Evolutionary conservation across 2,113 vertebrate species (phyloP), one percentile per base, ranked within the genome.

Genomic region (Polyodon spathula): DNA sequence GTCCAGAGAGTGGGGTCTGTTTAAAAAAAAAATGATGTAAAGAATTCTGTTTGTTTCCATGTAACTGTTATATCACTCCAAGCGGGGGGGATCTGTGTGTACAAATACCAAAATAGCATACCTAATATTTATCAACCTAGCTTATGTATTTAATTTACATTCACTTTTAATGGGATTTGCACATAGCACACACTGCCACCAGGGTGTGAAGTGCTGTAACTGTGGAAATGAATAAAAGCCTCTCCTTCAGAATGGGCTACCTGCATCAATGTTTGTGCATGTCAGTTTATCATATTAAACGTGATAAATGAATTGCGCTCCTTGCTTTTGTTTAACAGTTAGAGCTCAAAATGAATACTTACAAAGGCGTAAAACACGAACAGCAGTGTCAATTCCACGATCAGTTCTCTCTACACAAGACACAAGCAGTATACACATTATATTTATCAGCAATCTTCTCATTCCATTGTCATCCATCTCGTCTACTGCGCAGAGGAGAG

Each of bases 1-100:
- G 89, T 90, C 92, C 92, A 94, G 39, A 93, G 73, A 0, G 80
- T 89, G 27, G 92, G 92, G 64, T 94, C 92, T 93, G 76, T 15
- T 57, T 27, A 62, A 56, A 9, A 27, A 56, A 42, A 62, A 58
- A 62, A 11, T n/a, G 48, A 6, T 50, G 8, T 50, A 3, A n/a
- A 3, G 10, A 14, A 9, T 1, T 50, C 48, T 4, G 6, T 6
- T 10, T 12, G 12, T 14, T n/a, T n/a, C 5, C 12, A 9, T n/a
- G 43, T 7, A 58, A 39, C 55, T 55, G 9, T 55, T 39, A 38
- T 3, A 17, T 1, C 16, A 55, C 37, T 3, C 54, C 48, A 27
- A 3, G n/a, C n/a, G 27, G 27, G 27, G 1, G 27, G 27, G 1
- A 27, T 2, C 27, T 27, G 27, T 27, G 3, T 27, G 27, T 27